phyloP scores from a whole-genome alignment of 1,140 invertebrate species.

The Dendrolimus punctatus region DNA sequence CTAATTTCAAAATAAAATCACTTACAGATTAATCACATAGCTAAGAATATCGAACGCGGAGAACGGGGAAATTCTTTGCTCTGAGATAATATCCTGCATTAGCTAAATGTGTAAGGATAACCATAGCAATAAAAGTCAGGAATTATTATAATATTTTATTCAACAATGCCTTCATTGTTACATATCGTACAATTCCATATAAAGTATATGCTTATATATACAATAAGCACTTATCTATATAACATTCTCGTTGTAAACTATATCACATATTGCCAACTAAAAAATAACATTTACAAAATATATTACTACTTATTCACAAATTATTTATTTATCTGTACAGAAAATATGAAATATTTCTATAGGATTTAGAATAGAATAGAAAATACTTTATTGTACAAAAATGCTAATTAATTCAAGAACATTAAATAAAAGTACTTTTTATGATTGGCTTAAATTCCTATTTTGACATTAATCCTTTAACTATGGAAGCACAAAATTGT shows the following conservation, averaged over 20 bases:
- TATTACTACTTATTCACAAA: constrained; percentile 21
- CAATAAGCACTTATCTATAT: constrained; percentile 38
- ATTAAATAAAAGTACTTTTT: no score
- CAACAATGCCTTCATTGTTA: constrained; percentile 28
- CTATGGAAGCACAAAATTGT: no score
- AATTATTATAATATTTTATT: constrained; percentile 47
- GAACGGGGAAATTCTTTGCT: background rate
- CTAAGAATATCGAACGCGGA: no score
- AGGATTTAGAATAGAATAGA: background rate
- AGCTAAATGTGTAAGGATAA: background rate
- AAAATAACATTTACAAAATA: constrained; percentile 29
- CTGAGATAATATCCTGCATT: background rate
- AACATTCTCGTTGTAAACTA: constrained; percentile 48
- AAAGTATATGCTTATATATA: constrained; percentile 25
- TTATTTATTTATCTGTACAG: background rate
- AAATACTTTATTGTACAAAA: no score
- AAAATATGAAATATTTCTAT: constrained; percentile 1
- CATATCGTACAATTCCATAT: constrained; percentile 14
- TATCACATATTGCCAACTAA: constrained; percentile 53
- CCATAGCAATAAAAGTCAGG: constrained; percentile 2
- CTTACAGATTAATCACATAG: no score
- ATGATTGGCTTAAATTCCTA: no score
- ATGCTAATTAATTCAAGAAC: no score
- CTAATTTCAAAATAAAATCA: no score
- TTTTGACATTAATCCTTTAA: no score